Conservation (phyloP, 2,797 vertebrate species). For the Sparidentex hasta region DNA sequence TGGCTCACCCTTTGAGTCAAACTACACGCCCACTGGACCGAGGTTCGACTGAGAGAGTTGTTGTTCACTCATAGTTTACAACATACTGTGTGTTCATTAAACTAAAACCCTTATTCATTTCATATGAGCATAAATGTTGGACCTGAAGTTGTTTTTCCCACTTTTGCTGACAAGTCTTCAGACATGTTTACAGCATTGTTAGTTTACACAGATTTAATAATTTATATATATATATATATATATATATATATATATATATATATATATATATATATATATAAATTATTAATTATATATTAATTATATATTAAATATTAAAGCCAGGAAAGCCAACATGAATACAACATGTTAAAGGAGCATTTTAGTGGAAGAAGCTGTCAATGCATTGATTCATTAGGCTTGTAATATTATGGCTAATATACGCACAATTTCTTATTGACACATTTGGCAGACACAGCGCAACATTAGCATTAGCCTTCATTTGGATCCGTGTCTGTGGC, state of each 20-base stretch:
- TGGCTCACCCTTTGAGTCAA: constrained; percentile 21
- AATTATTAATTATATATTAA: too few relatives aligned
- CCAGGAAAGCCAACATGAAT: not conserved
- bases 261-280: too few relatives aligned
- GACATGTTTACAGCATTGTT: not conserved
- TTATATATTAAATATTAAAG: too few relatives aligned
- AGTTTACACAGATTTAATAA: not conserved
- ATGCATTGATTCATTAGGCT: too few relatives aligned
- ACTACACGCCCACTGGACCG: not conserved
- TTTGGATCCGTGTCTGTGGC: not conserved
- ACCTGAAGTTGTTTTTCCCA: not conserved
- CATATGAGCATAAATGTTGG: not conserved
- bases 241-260: too few relatives aligned
- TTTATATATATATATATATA: too few relatives aligned
- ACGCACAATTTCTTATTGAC: too few relatives aligned
- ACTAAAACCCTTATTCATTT: not conserved
- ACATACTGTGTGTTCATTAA: constrained; percentile 7
- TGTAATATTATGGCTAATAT: not conserved
- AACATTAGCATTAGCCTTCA: not conserved
- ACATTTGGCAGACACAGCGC: not conserved
- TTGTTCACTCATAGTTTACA: constrained; percentile 5
- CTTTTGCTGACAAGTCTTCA: constrained; percentile 1
- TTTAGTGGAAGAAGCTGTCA: too few relatives aligned
- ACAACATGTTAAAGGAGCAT: not conserved
- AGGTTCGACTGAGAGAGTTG: not conserved